These are phyloP conservation scores for Drosophila tripunctata DNA, from an alignment of 2,888 invertebrate genomes.

Conservation along the genomic window DNA sequence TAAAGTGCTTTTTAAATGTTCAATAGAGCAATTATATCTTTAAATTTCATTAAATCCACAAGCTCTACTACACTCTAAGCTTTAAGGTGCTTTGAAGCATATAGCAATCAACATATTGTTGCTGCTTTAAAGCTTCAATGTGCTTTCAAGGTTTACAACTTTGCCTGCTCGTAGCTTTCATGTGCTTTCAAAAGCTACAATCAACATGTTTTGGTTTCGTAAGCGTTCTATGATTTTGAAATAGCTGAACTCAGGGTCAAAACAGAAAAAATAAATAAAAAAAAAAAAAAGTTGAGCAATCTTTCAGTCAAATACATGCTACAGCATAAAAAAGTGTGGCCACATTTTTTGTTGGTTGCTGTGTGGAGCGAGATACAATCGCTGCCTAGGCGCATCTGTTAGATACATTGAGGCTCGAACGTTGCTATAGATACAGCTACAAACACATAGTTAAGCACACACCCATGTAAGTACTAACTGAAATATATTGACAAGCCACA, in stretches of 20 bases:
- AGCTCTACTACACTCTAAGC: too few species aligned
- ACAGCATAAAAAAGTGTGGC: slow-evolving; percentile 31
- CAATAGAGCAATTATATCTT: too few species aligned
- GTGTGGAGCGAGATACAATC: slow-evolving; percentile 14
- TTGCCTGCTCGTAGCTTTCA: neutral
- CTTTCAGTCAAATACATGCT: slow-evolving; percentile 8
- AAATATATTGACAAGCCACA: slow-evolving; percentile 72
- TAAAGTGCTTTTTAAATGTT: too few species aligned
- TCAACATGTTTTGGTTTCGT: neutral
- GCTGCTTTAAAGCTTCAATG: neutral
- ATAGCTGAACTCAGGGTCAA: slow-evolving; percentile 35
- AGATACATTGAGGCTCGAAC: slow-evolving; percentile 46
- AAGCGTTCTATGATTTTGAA: slow-evolving; percentile 11
- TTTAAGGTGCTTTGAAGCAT: too few species aligned
- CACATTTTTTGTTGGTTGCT: neutral
- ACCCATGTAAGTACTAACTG: slow-evolving; percentile 39
- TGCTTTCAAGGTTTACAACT: neutral
- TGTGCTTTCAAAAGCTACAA: neutral
- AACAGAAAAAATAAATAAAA: too few species aligned
- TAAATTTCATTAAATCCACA: too few species aligned
- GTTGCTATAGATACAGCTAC: slow-evolving; percentile 38
- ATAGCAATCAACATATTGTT: too few species aligned
- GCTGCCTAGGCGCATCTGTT: slow-evolving; percentile 55
- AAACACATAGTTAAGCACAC: slow-evolving; percentile 26
- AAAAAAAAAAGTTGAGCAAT: slow-evolving; percentile 9